These are phyloP conservation scores for Priocnemis perturbator DNA, from an alignment of 2,888 invertebrate genomes.

Conservation along the genomic window DNA sequence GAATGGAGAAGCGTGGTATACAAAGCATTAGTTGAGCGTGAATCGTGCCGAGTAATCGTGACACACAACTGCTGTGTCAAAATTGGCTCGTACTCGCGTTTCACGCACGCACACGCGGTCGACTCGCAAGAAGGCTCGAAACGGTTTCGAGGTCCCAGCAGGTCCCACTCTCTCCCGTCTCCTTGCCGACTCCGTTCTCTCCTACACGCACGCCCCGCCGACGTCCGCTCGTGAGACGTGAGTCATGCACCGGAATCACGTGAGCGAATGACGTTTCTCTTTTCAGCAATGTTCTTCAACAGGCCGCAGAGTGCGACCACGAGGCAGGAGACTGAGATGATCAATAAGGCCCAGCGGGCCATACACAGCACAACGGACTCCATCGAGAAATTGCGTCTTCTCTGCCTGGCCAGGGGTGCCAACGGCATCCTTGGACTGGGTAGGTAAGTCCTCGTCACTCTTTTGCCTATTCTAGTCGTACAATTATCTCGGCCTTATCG, in stretches of 20 bases:
- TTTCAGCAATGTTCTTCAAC: conserved; percentile 77
- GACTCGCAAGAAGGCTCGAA: too few species aligned
- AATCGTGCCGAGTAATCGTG: too few species aligned
- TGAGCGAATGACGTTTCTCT: conserved; percentile 28
- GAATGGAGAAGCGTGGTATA: too few species aligned
- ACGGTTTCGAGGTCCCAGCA: too few species aligned
- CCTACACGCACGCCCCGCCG: neutral
- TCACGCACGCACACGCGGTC: too few species aligned
- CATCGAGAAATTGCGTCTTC: conserved; percentile 87
- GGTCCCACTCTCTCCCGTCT: too few species aligned
- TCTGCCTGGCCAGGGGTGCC: conserved; percentile 91
- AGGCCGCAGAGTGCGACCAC: conserved; percentile 85
- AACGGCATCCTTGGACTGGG: conserved; percentile 91
- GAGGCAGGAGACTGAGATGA: conserved; percentile 87
- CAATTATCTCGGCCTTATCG: too few species aligned
- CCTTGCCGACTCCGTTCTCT: neutral
- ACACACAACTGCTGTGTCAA: too few species aligned
- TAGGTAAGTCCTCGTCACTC: conserved; percentile 78
- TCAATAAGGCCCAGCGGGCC: conserved; percentile 84
- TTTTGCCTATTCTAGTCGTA: neutral
- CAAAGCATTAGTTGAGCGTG: too few species aligned
- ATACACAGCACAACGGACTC: conserved; percentile 84
- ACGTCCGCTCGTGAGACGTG: too few species aligned
- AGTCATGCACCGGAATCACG: conserved; percentile 28
- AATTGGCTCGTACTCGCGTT: too few species aligned